These are phyloP conservation scores for Aphelenchoides fujianensis DNA, from an alignment of 1,140 invertebrate genomes.

Conservation along the genomic window DNA sequence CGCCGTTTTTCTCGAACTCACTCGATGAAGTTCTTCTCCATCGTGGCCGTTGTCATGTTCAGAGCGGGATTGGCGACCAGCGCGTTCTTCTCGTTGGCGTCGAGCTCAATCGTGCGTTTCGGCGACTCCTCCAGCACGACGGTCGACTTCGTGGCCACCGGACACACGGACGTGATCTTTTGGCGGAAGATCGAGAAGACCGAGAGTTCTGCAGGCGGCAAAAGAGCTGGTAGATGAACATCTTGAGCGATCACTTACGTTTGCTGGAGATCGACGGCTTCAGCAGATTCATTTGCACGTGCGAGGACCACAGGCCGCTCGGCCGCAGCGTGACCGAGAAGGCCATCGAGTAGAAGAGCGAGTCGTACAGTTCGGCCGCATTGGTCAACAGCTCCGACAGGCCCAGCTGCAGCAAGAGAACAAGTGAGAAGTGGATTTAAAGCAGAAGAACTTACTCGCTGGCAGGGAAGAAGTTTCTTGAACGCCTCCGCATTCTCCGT, in stretches of 20 bases:
- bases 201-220: not conserved
- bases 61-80: not conserved
- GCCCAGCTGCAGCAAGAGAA: slow-evolving; percentile 20
- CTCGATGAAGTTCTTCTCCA: not conserved
- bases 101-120: not conserved
- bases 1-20: not conserved
- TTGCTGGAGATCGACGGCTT: not conserved
- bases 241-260: not conserved
- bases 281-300: slow-evolving; percentile 5
- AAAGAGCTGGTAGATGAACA: not conserved
- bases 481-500: slow-evolving; percentile 27
- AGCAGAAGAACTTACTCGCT: slow-evolving; percentile 11
- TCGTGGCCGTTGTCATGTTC: not conserved
- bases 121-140: not conserved
- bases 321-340: not conserved
- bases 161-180: not conserved
- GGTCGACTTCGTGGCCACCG: not conserved
- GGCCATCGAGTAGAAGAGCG: not conserved
- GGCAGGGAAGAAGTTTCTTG: slow-evolving; percentile 20
- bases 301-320: not conserved
- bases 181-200: not conserved
- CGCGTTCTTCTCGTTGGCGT: not conserved
- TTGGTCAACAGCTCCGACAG: not conserved
- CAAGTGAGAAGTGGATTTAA: slow-evolving; percentile 2
- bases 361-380: not conserved